These are phyloP conservation scores for Passer montanus DNA, from an alignment of 2,113 vertebrate genomes.

Conservation along the genomic window DNA sequence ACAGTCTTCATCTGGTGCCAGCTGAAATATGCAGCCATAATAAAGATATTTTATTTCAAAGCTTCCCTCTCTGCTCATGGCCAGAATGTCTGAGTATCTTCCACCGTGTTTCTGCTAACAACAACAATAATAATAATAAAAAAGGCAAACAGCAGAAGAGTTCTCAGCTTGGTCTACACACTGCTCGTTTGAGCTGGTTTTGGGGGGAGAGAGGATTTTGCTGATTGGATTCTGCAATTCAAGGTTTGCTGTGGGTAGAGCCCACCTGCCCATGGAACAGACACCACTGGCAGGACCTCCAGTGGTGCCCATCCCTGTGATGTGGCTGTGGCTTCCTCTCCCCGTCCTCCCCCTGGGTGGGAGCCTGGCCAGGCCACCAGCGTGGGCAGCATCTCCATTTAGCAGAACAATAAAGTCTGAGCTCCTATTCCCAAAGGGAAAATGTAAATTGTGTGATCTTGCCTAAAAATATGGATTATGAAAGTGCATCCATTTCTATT, in stretches of 20 bases:
- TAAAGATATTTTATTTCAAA: slow-evolving; percentile 44
- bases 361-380: background rate
- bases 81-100: slow-evolving; percentile 7
- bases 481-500: slow-evolving; percentile 47
- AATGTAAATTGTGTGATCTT: background rate
- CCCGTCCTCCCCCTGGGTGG: background rate
- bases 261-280: background rate
- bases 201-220: background rate
- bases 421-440: background rate
- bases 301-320: background rate
- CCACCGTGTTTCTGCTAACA: background rate
- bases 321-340: background rate
- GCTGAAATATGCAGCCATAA: slow-evolving; percentile 27
- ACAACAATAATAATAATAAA: background rate
- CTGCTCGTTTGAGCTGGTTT: background rate
- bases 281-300: rapidly evolving
- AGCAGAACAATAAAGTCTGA: slow-evolving; percentile 53
- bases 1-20: background rate
- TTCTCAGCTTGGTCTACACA: background rate
- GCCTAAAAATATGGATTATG: slow-evolving; percentile 57
- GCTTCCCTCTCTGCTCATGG: background rate
- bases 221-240: background rate
- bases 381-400: background rate
- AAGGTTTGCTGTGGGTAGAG: background rate
- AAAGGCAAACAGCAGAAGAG: background rate